These are phyloP conservation scores for Agrochola circellaris DNA, from an alignment of 2,888 invertebrate species.

Conservation along the genomic window DNA sequence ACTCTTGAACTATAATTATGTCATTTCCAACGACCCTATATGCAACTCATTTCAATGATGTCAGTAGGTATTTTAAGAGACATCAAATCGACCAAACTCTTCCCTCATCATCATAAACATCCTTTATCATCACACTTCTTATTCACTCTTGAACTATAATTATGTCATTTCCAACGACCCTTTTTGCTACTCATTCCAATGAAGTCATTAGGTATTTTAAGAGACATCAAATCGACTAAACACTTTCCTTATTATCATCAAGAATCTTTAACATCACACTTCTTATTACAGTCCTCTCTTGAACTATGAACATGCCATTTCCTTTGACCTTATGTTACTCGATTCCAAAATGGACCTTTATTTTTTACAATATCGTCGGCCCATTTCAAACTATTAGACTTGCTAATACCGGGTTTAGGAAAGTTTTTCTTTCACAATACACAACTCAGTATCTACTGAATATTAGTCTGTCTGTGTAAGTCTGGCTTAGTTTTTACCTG, in stretches of 20 bases:
- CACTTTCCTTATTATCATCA: not conserved
- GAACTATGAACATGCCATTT: not conserved
- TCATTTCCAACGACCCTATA: not conserved
- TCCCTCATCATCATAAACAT: not conserved
- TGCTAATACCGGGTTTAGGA: not conserved
- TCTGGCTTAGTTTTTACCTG: not conserved
- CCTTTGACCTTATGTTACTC: not conserved
- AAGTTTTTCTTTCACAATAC: constrained; percentile 7
- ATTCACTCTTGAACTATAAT: not conserved
- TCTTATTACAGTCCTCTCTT: not conserved
- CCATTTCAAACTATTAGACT: constrained; percentile 5
- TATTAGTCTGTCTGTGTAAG: not conserved
- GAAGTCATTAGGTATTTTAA: not conserved
- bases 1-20: not conserved
- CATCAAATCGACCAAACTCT: not conserved
- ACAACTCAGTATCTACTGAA: not conserved
- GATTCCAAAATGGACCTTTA: not conserved
- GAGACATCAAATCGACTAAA: not conserved
- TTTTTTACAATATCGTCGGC: not conserved
- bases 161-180: not conserved
- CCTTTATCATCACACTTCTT: not conserved
- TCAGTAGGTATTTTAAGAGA: not conserved
- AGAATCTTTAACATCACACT: not conserved
- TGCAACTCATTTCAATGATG: not conserved
- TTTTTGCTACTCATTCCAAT: not conserved